Evolutionary conservation across 2,888 invertebrate species (phyloP).

Genomic region (Scelioninae gen. 1): DNA sequence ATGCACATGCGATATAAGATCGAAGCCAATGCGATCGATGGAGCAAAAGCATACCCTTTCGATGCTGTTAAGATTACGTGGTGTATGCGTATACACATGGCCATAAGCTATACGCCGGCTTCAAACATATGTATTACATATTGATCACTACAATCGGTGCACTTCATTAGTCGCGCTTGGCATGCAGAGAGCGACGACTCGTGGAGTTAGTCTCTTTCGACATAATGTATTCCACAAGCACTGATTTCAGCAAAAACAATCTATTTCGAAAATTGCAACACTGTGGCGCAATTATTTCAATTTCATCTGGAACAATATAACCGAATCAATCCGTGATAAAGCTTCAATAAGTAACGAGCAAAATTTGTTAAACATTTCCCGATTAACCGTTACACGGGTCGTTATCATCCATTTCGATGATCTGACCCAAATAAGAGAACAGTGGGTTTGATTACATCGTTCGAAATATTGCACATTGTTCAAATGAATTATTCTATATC

Average conservation of each 20-base stretch:
- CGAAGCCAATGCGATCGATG: conserved; percentile 42
- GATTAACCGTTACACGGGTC: conserved; percentile 30
- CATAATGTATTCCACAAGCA: conserved; percentile 30
- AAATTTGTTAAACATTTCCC: conserved; percentile 43
- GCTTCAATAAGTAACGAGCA: conserved; percentile 33
- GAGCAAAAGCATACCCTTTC: conserved; percentile 59
- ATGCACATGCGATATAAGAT: conserved; percentile 66
- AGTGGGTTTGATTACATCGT: conserved; percentile 24
- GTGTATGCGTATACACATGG: conserved; percentile 25
- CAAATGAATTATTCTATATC: conserved; percentile 14
- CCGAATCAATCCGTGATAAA: conserved; percentile 34
- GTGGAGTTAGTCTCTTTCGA: conserved; percentile 26
- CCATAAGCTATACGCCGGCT: conserved; percentile 34
- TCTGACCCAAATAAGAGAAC: conserved; percentile 9
- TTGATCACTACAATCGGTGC: conserved; percentile 67
- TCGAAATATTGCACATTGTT: background rate
- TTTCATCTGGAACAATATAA: conserved; percentile 28
- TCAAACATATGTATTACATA: conserved; percentile 66
- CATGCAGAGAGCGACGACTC: conserved; percentile 19
- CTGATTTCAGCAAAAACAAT: conserved; percentile 39
- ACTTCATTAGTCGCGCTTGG: conserved; percentile 64
- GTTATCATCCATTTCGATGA: conserved; percentile 39
- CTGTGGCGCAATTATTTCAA: conserved; percentile 38
- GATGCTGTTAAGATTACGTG: conserved; percentile 62
- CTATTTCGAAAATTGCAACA: conserved; percentile 6